Conservation (phyloP, 2,888 invertebrate species). For the Hanleya hanleyi region DNA sequence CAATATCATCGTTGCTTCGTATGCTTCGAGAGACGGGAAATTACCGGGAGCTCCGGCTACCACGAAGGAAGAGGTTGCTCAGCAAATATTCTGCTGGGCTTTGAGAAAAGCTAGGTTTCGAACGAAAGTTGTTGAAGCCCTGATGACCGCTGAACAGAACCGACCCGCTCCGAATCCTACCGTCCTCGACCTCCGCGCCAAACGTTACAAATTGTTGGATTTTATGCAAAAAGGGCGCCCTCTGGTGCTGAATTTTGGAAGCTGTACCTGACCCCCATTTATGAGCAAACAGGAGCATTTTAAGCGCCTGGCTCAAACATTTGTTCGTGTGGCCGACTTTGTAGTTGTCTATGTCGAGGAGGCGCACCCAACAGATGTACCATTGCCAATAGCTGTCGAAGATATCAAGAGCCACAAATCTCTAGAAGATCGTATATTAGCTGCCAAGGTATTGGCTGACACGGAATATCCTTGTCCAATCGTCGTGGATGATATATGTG, state of each 20-base stretch:
- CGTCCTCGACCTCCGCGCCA: no score
- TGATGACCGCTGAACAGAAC: no score
- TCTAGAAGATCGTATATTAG: not conserved
- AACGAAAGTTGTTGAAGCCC: no score
- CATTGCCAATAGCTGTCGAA: not conserved
- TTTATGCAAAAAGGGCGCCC: no score
- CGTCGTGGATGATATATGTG: not conserved
- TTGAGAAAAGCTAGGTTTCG: no score
- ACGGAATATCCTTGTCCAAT: not conserved
- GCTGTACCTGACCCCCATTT: slow-evolving; percentile 4
- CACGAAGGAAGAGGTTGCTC: no score
- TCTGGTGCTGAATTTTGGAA: not conserved
- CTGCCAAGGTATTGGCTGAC: not conserved
- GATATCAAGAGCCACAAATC: not conserved
- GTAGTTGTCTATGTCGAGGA: not conserved
- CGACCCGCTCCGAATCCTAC: no score
- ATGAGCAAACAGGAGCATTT: not conserved
- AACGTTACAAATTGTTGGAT: no score
- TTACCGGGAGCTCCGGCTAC: no score
- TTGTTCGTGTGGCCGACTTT: not conserved
- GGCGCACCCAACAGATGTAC: not conserved
- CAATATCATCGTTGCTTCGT: no score
- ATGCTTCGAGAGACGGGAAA: no score
- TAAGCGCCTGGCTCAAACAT: not conserved
- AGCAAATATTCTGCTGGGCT: no score